These are phyloP conservation scores for Dryococelus australis DNA, from an alignment of 2,888 invertebrate species.

Conservation along the genomic window DNA sequence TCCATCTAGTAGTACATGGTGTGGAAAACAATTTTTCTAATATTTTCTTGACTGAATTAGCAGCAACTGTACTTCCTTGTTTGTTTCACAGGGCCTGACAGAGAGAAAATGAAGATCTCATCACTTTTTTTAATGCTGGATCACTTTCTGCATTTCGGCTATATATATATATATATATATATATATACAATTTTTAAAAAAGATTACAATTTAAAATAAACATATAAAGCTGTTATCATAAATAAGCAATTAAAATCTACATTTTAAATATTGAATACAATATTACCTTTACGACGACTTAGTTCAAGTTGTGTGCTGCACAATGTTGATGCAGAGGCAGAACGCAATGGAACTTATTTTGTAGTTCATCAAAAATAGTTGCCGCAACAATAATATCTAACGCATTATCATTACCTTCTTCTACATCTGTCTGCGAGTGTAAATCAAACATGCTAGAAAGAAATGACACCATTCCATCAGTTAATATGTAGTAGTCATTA, in stretches of 20 bases:
- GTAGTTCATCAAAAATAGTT: neutral
- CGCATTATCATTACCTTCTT: neutral
- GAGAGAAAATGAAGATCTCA: neutral
- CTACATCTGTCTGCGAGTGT: neutral
- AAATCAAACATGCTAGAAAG: neutral
- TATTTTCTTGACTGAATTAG: neutral
- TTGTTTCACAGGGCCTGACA: neutral
- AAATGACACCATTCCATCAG: neutral
- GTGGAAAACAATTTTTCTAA: neutral
- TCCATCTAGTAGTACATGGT: conserved; percentile 1
- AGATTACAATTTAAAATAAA: neutral
- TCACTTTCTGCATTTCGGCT: neutral
- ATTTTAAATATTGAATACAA: neutral
- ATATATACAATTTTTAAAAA: neutral
- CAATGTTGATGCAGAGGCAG: neutral
- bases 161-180: neutral
- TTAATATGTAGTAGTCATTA: neutral
- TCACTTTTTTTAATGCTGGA: neutral
- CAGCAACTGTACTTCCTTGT: neutral
- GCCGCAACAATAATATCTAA: neutral
- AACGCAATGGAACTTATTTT: neutral
- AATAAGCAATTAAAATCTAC: neutral
- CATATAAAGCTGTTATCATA: neutral
- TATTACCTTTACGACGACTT: neutral
- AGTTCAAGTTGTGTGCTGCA: neutral